phyloP scores from a whole-genome alignment of 2,888 invertebrate genomes.

The Hipparchia semele region DNA sequence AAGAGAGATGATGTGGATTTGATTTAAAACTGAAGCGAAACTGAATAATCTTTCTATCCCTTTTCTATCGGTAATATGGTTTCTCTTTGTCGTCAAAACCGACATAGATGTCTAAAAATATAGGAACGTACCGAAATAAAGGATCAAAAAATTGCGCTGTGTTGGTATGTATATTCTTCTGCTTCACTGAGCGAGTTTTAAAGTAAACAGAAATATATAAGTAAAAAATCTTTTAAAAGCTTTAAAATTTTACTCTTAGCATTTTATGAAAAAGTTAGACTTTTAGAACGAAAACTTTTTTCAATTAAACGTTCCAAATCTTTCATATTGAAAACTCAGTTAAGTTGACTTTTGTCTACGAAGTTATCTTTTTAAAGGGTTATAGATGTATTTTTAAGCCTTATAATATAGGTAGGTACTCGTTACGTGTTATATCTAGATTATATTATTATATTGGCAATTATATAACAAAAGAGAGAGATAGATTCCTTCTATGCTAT shows the following conservation, averaged over 20 bases:
- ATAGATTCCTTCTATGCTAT: too few relatives aligned
- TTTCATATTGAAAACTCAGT: conserved; percentile 6
- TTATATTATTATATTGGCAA: too few relatives aligned
- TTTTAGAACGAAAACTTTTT: conserved; percentile 23
- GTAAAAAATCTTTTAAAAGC: conserved; percentile 11
- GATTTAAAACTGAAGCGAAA: too few relatives aligned
- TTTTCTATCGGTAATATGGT: too few relatives aligned
- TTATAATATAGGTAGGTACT: too few relatives aligned
- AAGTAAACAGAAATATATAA: conserved; percentile 10
- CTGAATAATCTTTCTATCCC: too few relatives aligned
- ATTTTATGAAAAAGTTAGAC: conserved; percentile 20
- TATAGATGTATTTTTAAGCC: neutral
- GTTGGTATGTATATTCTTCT: neutral
- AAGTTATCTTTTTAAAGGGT: conserved; percentile 4
- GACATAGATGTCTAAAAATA: neutral
- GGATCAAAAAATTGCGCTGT: neutral
- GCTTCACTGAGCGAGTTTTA: conserved; percentile 1
- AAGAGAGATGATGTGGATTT: too few relatives aligned
- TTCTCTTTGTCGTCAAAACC: neutral
- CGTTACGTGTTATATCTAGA: too few relatives aligned
- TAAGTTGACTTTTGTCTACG: conserved; percentile 15
- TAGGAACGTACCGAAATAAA: neutral
- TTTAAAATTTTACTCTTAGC: conserved; percentile 17
- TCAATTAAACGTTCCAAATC: conserved; percentile 20
- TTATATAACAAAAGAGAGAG: too few relatives aligned